These are phyloP conservation scores for Lepus oiostolus DNA, from an alignment of 2,797 vertebrate species.

Conservation along the genomic window DNA sequence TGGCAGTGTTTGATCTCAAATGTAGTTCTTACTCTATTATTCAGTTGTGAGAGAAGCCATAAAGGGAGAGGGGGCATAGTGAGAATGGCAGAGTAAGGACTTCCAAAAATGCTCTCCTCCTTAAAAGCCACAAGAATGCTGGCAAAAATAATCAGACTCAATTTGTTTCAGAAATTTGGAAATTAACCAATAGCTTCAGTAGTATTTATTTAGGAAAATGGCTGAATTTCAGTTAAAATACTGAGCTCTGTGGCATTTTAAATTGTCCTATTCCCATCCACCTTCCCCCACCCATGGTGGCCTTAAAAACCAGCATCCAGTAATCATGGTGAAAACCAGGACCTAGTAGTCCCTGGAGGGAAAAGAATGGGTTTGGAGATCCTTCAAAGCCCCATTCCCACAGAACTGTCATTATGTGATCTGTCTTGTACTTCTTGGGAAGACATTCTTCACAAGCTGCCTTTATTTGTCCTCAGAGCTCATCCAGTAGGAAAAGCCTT, in stretches of 20 bases:
- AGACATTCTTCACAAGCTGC: neutral
- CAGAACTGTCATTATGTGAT: neutral
- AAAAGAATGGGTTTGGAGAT: neutral
- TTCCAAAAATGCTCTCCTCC: conserved; percentile 11
- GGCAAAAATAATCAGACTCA: conserved; percentile 3
- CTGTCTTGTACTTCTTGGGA: neutral
- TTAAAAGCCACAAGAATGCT: conserved; percentile 15
- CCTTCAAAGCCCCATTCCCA: neutral
- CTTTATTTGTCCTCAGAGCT: conserved; percentile 24
- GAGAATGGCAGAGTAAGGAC: neutral
- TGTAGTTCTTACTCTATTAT: neutral
- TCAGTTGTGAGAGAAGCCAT: conserved; percentile 3
- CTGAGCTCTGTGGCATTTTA: conserved; percentile 1
- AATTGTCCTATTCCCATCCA: neutral
- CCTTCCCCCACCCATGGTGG: neutral
- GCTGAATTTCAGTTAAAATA: conserved; percentile 16
- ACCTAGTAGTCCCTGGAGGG: neutral
- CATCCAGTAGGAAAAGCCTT: conserved; percentile 15
- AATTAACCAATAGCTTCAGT: neutral
- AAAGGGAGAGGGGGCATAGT: neutral
- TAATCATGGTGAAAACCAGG: conserved; percentile 19
- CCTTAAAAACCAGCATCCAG: conserved; percentile 26
- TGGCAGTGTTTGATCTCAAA: conserved; percentile 1
- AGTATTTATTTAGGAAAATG: conserved; percentile 51
- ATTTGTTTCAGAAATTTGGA: neutral